A percentile compares a stretch with the other conserved stretches of the same genome.
Conservation (phyloP, 2,113 vertebrate genomes). For the Muntiacus muntjak region DNA sequence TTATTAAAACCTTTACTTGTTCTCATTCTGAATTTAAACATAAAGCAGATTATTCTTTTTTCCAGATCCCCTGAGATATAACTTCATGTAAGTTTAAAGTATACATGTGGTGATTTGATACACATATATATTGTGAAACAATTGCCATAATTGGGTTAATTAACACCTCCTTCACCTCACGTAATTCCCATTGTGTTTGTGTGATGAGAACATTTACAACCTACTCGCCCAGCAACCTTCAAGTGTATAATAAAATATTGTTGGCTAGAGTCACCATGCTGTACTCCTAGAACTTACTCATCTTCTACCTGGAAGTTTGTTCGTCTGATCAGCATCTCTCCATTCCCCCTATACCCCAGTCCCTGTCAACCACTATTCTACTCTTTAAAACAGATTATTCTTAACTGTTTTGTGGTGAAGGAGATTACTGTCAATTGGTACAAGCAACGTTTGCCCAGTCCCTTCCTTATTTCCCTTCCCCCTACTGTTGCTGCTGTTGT, state of each 20-base stretch:
- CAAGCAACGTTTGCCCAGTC: not conserved
- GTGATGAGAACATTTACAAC: not conserved
- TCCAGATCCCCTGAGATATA: not conserved
- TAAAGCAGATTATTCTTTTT: not conserved
- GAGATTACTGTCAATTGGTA: not conserved
- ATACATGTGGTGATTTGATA: not conserved
- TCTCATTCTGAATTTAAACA: not conserved
- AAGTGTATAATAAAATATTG: not conserved
- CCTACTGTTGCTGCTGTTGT: not conserved
- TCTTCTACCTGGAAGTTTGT: not conserved
- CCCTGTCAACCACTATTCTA: not conserved
- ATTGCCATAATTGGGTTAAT: not conserved
- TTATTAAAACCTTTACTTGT: not conserved
- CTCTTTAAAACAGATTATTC: not conserved
- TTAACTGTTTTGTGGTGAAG: not conserved
- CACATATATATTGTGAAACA: not conserved
- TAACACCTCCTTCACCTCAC: not conserved
- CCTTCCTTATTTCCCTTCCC: not conserved
- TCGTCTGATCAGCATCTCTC: not conserved
- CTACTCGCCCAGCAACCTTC: not conserved
- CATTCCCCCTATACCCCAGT: not conserved
- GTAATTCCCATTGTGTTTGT: not conserved
- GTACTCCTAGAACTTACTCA: not conserved
- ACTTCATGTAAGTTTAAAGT: not conserved
- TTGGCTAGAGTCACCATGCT: not conserved